Base-by-base conservation (phyloP, 2,888 invertebrate genomes). In the Myopa tessellatipennis region DNA sequence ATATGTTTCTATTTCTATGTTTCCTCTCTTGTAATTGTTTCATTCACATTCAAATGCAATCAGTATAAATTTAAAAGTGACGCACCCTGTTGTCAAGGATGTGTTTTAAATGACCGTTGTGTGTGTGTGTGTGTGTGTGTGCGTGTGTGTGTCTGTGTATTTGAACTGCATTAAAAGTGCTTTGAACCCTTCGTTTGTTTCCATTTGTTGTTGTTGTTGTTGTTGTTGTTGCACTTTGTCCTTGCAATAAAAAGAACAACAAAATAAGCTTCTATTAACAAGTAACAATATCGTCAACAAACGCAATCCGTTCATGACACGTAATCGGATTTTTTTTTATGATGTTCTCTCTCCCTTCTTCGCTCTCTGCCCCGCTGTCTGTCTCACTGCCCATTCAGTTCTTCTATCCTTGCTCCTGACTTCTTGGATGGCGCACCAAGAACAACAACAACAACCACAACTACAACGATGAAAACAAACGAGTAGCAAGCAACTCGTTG, bases 261-360 rank as follows among this genome's bases (percentile, higher is more conserved):
- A 45, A 45, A 6, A 45, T 8, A 6, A 45, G 10, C 45, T 26
- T 26, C 26, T 26, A 45, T 6, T 10, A 45, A 45, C 3, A 45
- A 45, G 45, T 45, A 45, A 45, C 6, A 45, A 45, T 45, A 45
- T 45, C 10, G 45, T 45, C 45, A 45, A 45, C 45, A 45, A 45
- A 36, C 67, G n/a, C 52, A 72, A 72, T 72, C 72, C 60, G 60
- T 60, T 58, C 58, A 61, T n/a, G 72, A 40, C 72, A 72, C 72
- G 72, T 72, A 72, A 61, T 72, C 38, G n/a, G 72, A 61, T 72
- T n/a, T 60, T n/a, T 60, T 72, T 72, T 72, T 72, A 72, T 61
- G 16, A 71, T 71, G 55, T 10, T 45, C 45, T 6, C 71, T 71
- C n/a, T 12, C 26, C 14, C 26, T 26, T 52, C 45, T 52, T 70